A percentile compares a stretch with the other conserved stretches of the same genome.
Evolutionary conservation across 2,797 vertebrate genomes (phyloP).

Genomic region (Rhyacichthys aspro): DNA sequence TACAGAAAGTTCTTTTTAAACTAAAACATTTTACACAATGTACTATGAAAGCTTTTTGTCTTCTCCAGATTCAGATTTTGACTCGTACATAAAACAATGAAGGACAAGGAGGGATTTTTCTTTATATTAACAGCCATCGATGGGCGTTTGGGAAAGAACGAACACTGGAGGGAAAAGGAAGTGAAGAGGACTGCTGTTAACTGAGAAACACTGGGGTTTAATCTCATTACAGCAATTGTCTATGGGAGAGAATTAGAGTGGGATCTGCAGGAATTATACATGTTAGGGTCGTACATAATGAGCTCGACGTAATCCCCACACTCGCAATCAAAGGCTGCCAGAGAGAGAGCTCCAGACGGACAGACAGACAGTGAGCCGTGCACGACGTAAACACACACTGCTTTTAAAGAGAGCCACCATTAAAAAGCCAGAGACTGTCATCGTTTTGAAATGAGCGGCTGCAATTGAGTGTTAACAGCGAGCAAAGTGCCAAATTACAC

Average conservation of each 20-base stretch:
- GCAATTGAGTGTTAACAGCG: conserved; percentile 71
- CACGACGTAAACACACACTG: conserved; percentile 6
- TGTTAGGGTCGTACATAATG: conserved; percentile 77
- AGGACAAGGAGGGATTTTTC: neutral
- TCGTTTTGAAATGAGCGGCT: conserved; percentile 68
- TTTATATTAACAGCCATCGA: conserved; percentile 23
- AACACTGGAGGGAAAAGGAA: conserved; percentile 16
- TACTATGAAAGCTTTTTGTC: neutral
- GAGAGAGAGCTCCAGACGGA: too few species aligned
- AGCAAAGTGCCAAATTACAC: conserved; percentile 71
- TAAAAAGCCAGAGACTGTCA: conserved; percentile 62
- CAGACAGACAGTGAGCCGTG: conserved; percentile 33
- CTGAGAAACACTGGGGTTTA: conserved; percentile 64
- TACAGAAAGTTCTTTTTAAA: too few species aligned
- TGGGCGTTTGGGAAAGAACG: conserved; percentile 13
- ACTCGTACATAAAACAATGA: conserved; percentile 24
- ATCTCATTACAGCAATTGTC: conserved; percentile 84
- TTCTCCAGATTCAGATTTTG: neutral
- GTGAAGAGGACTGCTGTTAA: conserved; percentile 40
- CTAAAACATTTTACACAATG: too few species aligned
- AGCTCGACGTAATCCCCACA: conserved; percentile 77
- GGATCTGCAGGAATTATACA: conserved; percentile 81
- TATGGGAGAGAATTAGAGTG: conserved; percentile 78
- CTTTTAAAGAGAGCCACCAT: conserved; percentile 53
- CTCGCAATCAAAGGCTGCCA: conserved; percentile 71